These are phyloP conservation scores for Monopterus albus DNA, from an alignment of 2,113 vertebrate species.

Conservation along the genomic window DNA sequence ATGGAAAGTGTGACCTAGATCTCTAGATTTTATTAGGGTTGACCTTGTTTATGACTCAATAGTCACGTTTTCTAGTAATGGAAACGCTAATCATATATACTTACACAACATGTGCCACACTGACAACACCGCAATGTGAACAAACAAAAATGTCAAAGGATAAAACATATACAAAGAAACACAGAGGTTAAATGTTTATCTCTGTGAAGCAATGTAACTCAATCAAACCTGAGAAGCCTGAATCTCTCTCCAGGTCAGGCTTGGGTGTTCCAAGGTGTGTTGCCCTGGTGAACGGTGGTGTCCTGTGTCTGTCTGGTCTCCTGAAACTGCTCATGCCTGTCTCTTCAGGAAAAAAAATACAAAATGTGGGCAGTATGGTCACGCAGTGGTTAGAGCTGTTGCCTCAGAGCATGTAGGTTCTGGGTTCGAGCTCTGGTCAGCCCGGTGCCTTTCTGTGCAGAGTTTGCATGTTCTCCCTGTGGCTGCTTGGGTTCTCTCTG, in stretches of 20 bases:
- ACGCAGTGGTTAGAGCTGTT: too few species aligned
- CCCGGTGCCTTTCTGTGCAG: too few species aligned
- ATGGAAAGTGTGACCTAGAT: conserved; percentile 62
- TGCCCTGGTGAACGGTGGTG: conserved; percentile 47
- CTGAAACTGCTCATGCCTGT: conserved; percentile 57
- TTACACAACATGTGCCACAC: neutral
- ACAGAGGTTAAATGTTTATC: neutral
- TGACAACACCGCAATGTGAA: neutral
- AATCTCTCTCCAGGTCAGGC: conserved; percentile 88
- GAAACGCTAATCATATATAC: neutral
- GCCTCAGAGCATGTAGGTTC: too few species aligned
- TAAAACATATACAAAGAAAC: neutral
- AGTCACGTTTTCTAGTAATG: neutral
- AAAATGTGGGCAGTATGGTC: too few species aligned
- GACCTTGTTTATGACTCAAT: conserved; percentile 17
- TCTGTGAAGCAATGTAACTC: neutral
- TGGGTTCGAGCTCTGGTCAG: too few species aligned
- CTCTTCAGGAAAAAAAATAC: too few species aligned
- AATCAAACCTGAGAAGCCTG: conserved; percentile 89
- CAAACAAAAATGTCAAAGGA: neutral
- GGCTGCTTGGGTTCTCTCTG: too few species aligned
- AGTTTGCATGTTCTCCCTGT: too few species aligned
- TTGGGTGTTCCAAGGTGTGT: conserved; percentile 56
- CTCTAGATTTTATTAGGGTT: conserved; percentile 38
- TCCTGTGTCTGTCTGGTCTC: conserved; percentile 49